A percentile compares a stretch with the other conserved stretches of the same genome.
Conservation (phyloP, 1,140 invertebrate genomes). For the Antheraea mylitta region DNA sequence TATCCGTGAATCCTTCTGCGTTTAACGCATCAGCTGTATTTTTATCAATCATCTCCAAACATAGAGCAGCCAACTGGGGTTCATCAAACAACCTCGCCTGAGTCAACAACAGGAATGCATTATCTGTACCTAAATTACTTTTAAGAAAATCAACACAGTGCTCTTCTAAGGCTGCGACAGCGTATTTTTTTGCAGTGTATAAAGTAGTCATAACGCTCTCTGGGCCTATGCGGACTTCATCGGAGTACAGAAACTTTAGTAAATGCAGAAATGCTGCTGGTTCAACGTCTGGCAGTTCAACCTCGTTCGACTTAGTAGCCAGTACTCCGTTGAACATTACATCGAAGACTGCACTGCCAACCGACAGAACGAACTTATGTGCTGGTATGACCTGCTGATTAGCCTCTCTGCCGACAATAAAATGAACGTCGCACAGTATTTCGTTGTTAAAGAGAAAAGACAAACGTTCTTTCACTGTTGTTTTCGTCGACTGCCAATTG, state of each 20-base stretch:
- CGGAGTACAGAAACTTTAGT: slow-evolving; percentile 89
- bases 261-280: slow-evolving; percentile 87
- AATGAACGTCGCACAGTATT: slow-evolving; percentile 89
- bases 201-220: slow-evolving; percentile 93
- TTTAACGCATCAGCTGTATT: slow-evolving; percentile 89
- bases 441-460: slow-evolving; percentile 91
- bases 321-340: slow-evolving; percentile 92
- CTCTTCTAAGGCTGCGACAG: slow-evolving; percentile 89
- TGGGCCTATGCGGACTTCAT: slow-evolving; percentile 91
- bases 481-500: slow-evolving; percentile 86
- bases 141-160: slow-evolving; percentile 93
- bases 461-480: slow-evolving; percentile 87
- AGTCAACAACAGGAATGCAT: slow-evolving; percentile 92
- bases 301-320: slow-evolving; percentile 84
- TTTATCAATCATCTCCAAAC: slow-evolving; percentile 92
- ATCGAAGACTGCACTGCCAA: slow-evolving; percentile 92
- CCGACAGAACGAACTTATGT: slow-evolving; percentile 91
- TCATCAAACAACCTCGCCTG: slow-evolving; percentile 91
- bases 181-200: slow-evolving; percentile 94
- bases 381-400: slow-evolving; percentile 88
- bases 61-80: slow-evolving; percentile 86
- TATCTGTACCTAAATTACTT: slow-evolving; percentile 88
- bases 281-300: slow-evolving; percentile 92
- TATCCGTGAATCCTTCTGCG: slow-evolving; percentile 93
- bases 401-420: slow-evolving; percentile 86